Percentiles rank a stretch among this genome's conserved stretches.
phyloP scores from a whole-genome alignment of 2,113 vertebrate species.

The Phrynosoma blainvillii region DNA sequence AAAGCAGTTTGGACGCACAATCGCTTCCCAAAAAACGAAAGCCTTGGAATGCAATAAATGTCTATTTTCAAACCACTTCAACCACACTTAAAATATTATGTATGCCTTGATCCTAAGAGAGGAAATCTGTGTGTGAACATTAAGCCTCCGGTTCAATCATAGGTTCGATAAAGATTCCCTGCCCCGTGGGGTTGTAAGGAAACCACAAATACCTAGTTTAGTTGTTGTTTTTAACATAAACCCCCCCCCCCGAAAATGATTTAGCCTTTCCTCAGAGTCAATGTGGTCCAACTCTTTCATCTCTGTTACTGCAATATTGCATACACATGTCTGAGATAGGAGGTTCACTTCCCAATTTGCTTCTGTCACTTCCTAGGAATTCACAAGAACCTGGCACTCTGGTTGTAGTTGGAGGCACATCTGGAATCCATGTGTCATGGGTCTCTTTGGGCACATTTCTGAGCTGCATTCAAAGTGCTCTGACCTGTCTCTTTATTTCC shows the following conservation, averaged over 20 bases:
- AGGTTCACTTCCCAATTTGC: background rate
- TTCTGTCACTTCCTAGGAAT: background rate
- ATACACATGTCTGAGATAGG: background rate
- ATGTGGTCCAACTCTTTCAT: background rate
- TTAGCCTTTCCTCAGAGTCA: background rate
- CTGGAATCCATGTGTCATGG: background rate
- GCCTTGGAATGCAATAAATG: background rate
- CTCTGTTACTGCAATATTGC: background rate
- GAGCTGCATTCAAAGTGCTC: background rate
- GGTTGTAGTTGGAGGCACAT: background rate
- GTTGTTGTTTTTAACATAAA: background rate
- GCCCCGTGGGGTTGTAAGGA: background rate
- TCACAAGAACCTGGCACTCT: background rate
- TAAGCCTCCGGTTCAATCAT: background rate
- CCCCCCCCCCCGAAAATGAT: too few species aligned
- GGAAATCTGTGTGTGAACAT: background rate
- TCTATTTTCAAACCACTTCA: background rate
- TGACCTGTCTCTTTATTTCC: background rate
- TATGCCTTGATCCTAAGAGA: constrained; percentile 11
- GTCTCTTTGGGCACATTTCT: background rate
- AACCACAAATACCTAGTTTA: background rate
- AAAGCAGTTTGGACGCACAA: background rate
- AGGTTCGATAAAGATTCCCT: background rate
- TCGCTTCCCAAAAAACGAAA: background rate
- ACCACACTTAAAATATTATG: background rate